A percentile compares a stretch with the other conserved stretches of the same genome.
These are phyloP conservation scores for Tragulus kanchil DNA, from an alignment of 2,113 vertebrate genomes.

Conservation along the genomic window DNA sequence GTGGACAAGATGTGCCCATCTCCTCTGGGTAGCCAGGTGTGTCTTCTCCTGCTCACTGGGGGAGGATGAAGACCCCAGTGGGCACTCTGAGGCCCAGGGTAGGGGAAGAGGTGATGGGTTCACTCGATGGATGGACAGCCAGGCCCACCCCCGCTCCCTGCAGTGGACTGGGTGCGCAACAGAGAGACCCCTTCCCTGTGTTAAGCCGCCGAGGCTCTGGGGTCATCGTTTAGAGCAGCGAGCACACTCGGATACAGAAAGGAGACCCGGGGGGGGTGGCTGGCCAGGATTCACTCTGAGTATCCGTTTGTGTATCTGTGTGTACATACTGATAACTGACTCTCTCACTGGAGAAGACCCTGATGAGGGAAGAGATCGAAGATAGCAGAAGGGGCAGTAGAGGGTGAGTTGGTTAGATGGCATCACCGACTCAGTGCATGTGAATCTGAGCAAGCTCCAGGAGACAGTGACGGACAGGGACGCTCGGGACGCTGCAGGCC, in stretches of 20 bases:
- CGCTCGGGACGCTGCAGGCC: not conserved
- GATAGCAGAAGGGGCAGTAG: not conserved
- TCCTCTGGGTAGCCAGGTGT: not conserved
- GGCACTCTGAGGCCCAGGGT: not conserved
- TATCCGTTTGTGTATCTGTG: not conserved
- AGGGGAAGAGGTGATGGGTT: not conserved
- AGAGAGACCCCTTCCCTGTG: not conserved
- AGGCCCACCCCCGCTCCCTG: not conserved
- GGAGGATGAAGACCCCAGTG: not conserved
- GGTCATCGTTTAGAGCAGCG: too few relatives aligned
- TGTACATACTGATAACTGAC: not conserved
- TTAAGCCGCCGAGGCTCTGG: not conserved
- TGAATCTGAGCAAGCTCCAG: not conserved
- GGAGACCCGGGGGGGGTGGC: rapidly evolving
- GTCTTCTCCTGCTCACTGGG: not conserved
- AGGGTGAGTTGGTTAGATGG: not conserved
- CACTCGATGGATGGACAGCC: not conserved
- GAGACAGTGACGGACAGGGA: not conserved
- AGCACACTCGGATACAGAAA: too few relatives aligned
- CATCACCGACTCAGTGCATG: not conserved
- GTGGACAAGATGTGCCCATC: not conserved
- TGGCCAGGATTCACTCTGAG: not conserved
- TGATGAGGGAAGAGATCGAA: not conserved
- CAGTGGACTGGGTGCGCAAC: not conserved
- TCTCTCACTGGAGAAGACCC: not conserved